Percentiles rank a stretch among this genome's conserved stretches.
Conservation (phyloP, 2,113 vertebrate species). For the Salvelinus namaycush region DNA sequence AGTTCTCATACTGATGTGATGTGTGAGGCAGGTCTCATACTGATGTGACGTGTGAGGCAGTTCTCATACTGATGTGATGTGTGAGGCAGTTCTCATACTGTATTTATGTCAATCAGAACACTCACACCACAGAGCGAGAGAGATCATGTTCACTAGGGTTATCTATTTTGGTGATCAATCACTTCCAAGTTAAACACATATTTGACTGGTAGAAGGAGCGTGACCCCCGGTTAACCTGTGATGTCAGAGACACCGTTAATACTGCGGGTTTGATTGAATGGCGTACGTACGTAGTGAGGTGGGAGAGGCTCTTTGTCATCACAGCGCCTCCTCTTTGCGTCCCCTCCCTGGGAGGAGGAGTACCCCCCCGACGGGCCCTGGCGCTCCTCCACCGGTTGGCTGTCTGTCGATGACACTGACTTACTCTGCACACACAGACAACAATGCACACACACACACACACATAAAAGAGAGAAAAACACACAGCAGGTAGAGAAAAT, state of each 20-base stretch:
- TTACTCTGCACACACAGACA: conserved; percentile 70
- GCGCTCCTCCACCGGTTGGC: conserved; percentile 78
- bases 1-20: too few species aligned
- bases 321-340: conserved; percentile 88
- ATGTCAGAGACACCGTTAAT: conserved; percentile 23
- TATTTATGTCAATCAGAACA: conserved; percentile 52
- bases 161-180: conserved; percentile 55
- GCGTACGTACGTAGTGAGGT: conserved; percentile 78
- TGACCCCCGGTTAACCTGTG: conserved; percentile 30
- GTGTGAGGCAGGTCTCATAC: neutral
- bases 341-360: conserved; percentile 73
- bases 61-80: conserved; percentile 11
- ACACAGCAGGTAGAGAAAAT: conserved; percentile 11
- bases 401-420: conserved; percentile 79
- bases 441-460: conserved; percentile 6
- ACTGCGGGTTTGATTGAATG: too few species aligned
- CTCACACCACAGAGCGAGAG: conserved; percentile 28
- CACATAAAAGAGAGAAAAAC: neutral
- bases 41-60: neutral
- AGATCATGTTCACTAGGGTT: conserved; percentile 61
- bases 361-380: conserved; percentile 85
- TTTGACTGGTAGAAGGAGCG: conserved; percentile 41
- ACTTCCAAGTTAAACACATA: conserved; percentile 53
- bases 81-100: too few species aligned
- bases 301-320: conserved; percentile 85